Conservation (phyloP, 2,888 invertebrate genomes). For the Ophion costatus region DNA sequence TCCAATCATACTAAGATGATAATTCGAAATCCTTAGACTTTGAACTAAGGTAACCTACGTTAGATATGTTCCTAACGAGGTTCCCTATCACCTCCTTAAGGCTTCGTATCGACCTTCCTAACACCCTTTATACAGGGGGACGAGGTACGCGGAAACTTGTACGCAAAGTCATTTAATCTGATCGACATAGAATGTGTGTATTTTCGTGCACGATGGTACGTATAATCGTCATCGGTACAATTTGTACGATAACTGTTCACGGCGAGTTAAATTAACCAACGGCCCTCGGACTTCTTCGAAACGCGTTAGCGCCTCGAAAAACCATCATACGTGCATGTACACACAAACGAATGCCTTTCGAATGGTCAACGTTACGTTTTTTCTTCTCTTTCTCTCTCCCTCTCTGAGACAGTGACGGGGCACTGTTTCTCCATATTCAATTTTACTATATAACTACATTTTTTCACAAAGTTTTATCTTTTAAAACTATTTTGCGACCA, state of each 20-base stretch:
- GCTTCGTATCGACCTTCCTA: no score
- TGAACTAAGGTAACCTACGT: no score
- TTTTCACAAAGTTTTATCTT: neutral
- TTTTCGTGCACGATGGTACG: neutral
- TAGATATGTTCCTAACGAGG: no score
- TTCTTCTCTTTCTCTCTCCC: no score
- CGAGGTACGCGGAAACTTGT: conserved; percentile 34
- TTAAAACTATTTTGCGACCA: neutral
- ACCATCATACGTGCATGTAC: neutral
- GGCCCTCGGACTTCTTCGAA: conserved; percentile 29
- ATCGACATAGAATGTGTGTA: conserved; percentile 37
- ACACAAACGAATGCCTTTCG: conserved; percentile 32
- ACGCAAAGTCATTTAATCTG: conserved; percentile 40
- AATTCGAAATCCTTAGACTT: no score
- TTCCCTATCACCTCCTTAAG: no score
- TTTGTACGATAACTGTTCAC: conserved; percentile 54
- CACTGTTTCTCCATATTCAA: neutral
- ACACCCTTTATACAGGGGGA: neutral
- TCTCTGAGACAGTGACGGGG: neutral
- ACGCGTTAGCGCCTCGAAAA: conserved; percentile 43
- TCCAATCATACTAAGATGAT: no score
- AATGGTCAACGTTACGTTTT: conserved; percentile 21
- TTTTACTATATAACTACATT: neutral
- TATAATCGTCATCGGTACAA: conserved; percentile 28
- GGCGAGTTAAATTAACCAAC: conserved; percentile 46